Conservation (phyloP, 2,888 invertebrate species). For the Drosophila cyrtoloma region DNA sequence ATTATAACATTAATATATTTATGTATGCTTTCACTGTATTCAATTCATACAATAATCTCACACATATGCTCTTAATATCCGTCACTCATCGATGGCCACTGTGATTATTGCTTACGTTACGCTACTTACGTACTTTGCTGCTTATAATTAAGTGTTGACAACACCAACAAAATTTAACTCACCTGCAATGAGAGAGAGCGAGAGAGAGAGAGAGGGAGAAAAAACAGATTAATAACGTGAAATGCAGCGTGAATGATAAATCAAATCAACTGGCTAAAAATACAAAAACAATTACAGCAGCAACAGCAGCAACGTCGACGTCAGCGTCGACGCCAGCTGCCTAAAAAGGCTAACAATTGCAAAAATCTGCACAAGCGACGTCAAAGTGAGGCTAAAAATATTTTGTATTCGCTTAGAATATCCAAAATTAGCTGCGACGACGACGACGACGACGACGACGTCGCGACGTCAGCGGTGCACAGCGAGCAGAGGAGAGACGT, state of each 20-base stretch:
- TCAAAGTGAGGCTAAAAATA: constrained; percentile 68
- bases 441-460: constrained; percentile 5
- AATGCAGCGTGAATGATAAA: constrained; percentile 76
- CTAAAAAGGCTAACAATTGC: constrained; percentile 81
- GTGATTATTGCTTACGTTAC: constrained; percentile 35
- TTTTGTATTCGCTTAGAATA: constrained; percentile 75
- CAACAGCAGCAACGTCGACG: constrained; percentile 16
- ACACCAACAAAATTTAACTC: constrained; percentile 45
- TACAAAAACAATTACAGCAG: constrained; percentile 56
- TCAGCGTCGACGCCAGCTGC: constrained; percentile 38
- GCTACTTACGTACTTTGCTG: constrained; percentile 50
- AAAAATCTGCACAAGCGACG: constrained; percentile 75
- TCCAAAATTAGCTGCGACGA: constrained; percentile 73
- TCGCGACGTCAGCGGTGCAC: constrained; percentile 55
- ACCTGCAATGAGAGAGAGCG: constrained; percentile 62
- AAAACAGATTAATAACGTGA: constrained; percentile 60
- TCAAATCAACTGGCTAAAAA: constrained; percentile 76
- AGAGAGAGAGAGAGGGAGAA: constrained; percentile 34
- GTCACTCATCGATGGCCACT: neutral
- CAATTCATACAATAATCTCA: neutral
- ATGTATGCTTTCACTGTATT: neutral
- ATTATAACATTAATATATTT: neutral
- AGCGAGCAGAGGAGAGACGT: constrained; percentile 6
- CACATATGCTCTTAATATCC: neutral
- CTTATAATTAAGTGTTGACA: constrained; percentile 26